A percentile compares a stretch with the other conserved stretches of the same genome.
Conservation (phyloP, 2,797 vertebrate genomes). For the Poeciliopsis paucimaculata region DNA sequence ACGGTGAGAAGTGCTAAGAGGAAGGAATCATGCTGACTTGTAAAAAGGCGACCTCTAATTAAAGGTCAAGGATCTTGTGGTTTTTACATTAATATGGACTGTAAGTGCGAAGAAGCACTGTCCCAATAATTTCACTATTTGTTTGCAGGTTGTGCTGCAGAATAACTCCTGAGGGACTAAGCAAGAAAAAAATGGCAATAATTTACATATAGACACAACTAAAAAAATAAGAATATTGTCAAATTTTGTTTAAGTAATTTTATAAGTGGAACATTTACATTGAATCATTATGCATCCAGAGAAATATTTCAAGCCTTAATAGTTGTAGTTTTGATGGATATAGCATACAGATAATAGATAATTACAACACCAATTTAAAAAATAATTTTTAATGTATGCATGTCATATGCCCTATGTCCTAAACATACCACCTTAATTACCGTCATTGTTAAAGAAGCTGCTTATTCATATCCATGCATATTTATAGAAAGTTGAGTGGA, state of each 20-base stretch:
- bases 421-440: not conserved
- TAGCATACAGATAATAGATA: not conserved
- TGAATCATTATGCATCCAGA: not conserved
- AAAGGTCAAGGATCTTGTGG: constrained; percentile 52
- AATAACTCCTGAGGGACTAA: constrained; percentile 1
- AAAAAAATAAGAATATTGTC: not conserved
- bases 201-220: not conserved
- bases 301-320: not conserved
- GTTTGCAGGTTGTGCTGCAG: constrained; percentile 6
- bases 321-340: not conserved
- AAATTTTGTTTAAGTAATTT: not conserved
- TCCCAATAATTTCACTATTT: constrained; percentile 22
- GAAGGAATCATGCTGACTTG: constrained; percentile 2
- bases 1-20: constrained; percentile 11
- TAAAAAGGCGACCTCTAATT: constrained; percentile 9
- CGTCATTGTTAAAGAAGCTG: not conserved
- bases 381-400: not conserved
- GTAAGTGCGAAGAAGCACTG: constrained; percentile 18
- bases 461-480: not conserved
- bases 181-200: constrained; percentile 3
- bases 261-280: not conserved
- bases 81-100: constrained; percentile 30
- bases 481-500: not conserved
- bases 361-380: not conserved
- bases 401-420: not conserved